Evolutionary conservation across 2,113 vertebrate species (phyloP), one percentile per base, ranked within the genome.

Genomic region (Pristiophorus japonicus): DNA sequence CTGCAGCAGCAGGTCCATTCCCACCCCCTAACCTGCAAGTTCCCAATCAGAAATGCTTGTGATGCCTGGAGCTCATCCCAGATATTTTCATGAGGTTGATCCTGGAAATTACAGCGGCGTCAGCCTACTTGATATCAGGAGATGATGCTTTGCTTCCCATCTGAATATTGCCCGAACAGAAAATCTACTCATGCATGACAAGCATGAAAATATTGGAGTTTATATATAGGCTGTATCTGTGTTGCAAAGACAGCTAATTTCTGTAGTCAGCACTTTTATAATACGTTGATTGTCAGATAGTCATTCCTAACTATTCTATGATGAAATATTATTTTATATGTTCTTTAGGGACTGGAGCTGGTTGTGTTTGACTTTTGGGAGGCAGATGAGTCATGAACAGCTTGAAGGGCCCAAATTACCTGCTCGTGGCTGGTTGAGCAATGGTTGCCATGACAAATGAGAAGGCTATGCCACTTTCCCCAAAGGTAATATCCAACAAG

Each of bases 321-420:
- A 12, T 51, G 51, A 90, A 90, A 90, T 51, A 62, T 90, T 59
- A 90, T 90, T 51, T 90, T 34, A 59, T 90, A 90, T 90, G 51
- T 90, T 59, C 87, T 59, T 51, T 16, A 59, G 47, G 8, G 47
- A 59, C 27, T 34, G 11, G 51, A 59, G 51, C 87, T 90, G 27
- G 27, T 90, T 90, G 30, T n/a, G 27, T 90, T 90, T 75, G 70
- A 75, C 24, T 1, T 75, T 3, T 90, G 24, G 47, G 87, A 90
- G 55, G 51, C 87, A 59, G 87, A 34, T 90, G 87, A 90, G 30
- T 90, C 87, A 59, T 30, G 47, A 90, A 59, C 30, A 30, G 55
- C 87, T 51, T 90, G 87, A 34, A 90, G 55, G 51, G 27, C 87
- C 87, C 87, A 90, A 90, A 90, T 90, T 51, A 90, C 87, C 87